These are phyloP conservation scores for Doris montereyensis DNA, from an alignment of 2,888 invertebrate species.

Conservation along the genomic window DNA sequence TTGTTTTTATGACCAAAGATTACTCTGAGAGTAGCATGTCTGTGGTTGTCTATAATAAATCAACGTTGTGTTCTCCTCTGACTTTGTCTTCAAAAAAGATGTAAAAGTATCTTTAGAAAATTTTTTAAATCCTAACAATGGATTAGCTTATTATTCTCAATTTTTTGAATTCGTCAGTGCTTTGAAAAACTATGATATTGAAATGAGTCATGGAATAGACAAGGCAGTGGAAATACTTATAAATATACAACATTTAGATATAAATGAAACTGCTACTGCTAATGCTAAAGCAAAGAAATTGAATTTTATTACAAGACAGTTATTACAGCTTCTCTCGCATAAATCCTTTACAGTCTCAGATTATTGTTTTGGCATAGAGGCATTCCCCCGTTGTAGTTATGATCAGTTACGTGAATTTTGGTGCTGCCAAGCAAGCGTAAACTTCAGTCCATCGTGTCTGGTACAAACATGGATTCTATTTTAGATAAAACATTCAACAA, in stretches of 20 bases:
- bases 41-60: neutral
- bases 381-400: constrained; percentile 1
- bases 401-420: neutral
- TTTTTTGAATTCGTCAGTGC: neutral
- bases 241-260: no score
- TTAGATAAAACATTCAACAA: neutral
- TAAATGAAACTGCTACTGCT: neutral
- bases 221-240: neutral
- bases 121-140: neutral
- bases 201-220: neutral
- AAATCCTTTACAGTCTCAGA: neutral
- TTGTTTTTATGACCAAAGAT: neutral
- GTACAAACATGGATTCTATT: neutral
- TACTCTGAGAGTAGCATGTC: neutral
- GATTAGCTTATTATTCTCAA: neutral
- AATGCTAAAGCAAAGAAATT: neutral
- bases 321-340: neutral
- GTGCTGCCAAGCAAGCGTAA: constrained; percentile 11
- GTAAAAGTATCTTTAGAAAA: neutral
- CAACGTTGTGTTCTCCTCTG: neutral
- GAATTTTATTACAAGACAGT: neutral
- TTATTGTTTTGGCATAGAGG: constrained; percentile 10
- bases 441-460: neutral
- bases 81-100: neutral
- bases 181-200: neutral